Percentiles rank a stretch among this genome's conserved stretches.
These are phyloP conservation scores for Climacteris rufus DNA, from an alignment of 2,113 vertebrate genomes.

Conservation along the genomic window DNA sequence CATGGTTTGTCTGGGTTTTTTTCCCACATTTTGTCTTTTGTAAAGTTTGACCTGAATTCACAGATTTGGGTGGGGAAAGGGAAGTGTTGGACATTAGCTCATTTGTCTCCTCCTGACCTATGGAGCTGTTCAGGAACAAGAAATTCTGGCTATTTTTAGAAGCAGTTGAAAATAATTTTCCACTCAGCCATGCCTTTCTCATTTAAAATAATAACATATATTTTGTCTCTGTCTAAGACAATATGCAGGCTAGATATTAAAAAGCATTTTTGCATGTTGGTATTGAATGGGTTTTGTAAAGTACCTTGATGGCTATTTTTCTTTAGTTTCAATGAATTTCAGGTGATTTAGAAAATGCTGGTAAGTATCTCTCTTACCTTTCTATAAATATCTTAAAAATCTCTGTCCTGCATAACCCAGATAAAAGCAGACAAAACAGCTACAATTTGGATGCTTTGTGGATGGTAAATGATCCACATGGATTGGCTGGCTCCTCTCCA, in stretches of 20 bases:
- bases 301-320: neutral
- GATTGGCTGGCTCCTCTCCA: neutral
- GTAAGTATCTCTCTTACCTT: neutral
- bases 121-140: neutral
- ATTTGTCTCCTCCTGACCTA: neutral
- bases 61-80: neutral
- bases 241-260: neutral
- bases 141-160: neutral
- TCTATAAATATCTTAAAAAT: neutral
- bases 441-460: neutral
- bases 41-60: neutral
- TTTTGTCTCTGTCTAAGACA: neutral
- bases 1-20: neutral
- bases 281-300: neutral
- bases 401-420: neutral
- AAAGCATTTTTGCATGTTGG: neutral
- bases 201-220: neutral
- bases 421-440: neutral
- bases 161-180: neutral
- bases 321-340: neutral
- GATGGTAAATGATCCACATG: neutral
- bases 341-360: neutral
- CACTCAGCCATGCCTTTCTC: neutral
- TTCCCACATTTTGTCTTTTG: neutral
- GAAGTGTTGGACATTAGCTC: neutral